phyloP scores from a whole-genome alignment of 2,888 invertebrate species.

The Synergus laeviventris region DNA sequence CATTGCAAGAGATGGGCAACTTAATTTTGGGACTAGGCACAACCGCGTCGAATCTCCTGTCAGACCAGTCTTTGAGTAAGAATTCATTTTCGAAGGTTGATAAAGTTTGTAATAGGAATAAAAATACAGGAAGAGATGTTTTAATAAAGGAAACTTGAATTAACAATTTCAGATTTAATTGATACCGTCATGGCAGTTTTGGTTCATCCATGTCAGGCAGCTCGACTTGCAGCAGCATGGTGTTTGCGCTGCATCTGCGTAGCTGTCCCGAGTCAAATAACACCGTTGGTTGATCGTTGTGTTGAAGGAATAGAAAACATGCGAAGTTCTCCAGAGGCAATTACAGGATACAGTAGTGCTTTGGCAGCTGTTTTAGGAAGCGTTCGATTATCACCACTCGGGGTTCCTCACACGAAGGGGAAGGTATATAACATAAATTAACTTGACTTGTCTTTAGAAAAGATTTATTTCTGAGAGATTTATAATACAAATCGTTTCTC shows the following conservation, averaged over 20 bases:
- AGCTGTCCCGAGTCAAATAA: slow-evolving; percentile 95
- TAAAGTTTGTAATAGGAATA: neutral
- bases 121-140: neutral
- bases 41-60: slow-evolving; percentile 92
- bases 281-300: slow-evolving; percentile 94
- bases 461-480: neutral
- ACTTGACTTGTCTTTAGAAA: neutral
- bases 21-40: slow-evolving; percentile 95
- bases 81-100: slow-evolving; percentile 45
- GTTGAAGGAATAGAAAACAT: slow-evolving; percentile 92
- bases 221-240: slow-evolving; percentile 96
- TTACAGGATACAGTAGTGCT: slow-evolving; percentile 95
- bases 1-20: slow-evolving; percentile 94
- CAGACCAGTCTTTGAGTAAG: slow-evolving; percentile 89
- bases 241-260: slow-evolving; percentile 94
- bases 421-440: slow-evolving; percentile 80
- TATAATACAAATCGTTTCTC: slow-evolving; percentile 41
- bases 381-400: slow-evolving; percentile 91
- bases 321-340: slow-evolving; percentile 92
- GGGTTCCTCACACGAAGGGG: slow-evolving; percentile 97
- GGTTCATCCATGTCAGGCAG: slow-evolving; percentile 95
- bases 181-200: slow-evolving; percentile 90
- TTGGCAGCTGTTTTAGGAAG: slow-evolving; percentile 96
- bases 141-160: neutral
- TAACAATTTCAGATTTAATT: slow-evolving; percentile 79